phyloP scores from a whole-genome alignment of 1,140 invertebrate species.

The Druon quercuslanigerum region DNA sequence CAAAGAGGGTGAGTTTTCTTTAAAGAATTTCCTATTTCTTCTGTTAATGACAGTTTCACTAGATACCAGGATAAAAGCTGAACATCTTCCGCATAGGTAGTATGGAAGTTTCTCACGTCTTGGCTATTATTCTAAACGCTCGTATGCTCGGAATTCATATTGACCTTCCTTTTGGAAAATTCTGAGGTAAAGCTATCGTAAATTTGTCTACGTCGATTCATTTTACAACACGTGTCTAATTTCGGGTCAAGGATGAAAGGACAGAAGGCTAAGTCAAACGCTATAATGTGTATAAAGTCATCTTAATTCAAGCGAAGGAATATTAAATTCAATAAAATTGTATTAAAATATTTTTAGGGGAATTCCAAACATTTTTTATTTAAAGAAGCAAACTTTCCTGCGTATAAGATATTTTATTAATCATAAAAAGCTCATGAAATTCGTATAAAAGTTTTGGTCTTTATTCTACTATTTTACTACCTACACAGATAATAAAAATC shows the following conservation, averaged over 20 bases:
- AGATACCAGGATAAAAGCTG: not conserved
- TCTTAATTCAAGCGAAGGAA: too few species aligned
- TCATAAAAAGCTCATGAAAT: too few species aligned
- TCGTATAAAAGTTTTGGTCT: too few species aligned
- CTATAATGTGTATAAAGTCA: not conserved
- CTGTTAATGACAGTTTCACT: not conserved
- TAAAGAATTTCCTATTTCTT: not conserved
- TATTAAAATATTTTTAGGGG: too few species aligned
- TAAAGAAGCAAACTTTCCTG: too few species aligned
- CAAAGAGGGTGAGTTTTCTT: too few species aligned
- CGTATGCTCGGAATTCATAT: conserved; percentile 42
- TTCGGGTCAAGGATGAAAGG: not conserved
- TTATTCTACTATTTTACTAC: too few species aligned
- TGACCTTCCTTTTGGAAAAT: conserved; percentile 8
- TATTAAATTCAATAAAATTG: too few species aligned
- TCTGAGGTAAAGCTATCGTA: not conserved
- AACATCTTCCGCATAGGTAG: not conserved
- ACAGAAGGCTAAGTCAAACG: not conserved
- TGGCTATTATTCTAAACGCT: conserved; percentile 39
- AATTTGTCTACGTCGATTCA: not conserved
- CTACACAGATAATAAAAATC: too few species aligned
- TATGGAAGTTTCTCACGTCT: conserved; percentile 36
- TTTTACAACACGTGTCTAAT: not conserved
- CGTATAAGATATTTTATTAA: too few species aligned
- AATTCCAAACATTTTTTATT: too few species aligned